A percentile compares a stretch with the other conserved stretches of the same genome.
Evolutionary conservation across 2,888 invertebrate genomes (phyloP).

Genomic region (Plagodis pulveraria): DNA sequence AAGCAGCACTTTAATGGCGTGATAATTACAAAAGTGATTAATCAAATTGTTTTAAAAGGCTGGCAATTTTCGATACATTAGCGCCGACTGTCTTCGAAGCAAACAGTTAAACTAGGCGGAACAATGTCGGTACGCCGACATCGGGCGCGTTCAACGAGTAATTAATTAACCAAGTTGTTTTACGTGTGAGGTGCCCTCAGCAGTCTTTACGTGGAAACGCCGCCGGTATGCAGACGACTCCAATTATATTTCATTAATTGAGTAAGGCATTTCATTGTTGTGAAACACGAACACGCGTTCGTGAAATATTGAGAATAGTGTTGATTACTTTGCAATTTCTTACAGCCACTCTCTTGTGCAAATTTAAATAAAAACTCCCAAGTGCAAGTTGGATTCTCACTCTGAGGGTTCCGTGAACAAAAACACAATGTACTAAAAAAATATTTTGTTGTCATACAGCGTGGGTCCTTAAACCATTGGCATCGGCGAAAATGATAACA

Average conservation of each 20-base stretch:
- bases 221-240: conserved; percentile 42
- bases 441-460: too few species aligned
- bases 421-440: too few species aligned
- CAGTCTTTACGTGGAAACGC: conserved; percentile 38
- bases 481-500: too few species aligned
- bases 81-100: conserved; percentile 38
- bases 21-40: conserved; percentile 46
- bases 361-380: too few species aligned
- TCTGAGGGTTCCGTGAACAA: too few species aligned
- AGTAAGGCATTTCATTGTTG: conserved; percentile 40
- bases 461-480: too few species aligned
- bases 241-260: conserved; percentile 47
- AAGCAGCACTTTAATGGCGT: not conserved
- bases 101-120: conserved; percentile 54
- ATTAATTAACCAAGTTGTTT: conserved; percentile 57
- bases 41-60: conserved; percentile 50
- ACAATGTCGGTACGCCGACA: conserved; percentile 44
- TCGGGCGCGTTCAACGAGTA: conserved; percentile 35
- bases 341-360: not conserved
- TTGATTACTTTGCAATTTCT: conserved; percentile 24
- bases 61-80: conserved; percentile 53
- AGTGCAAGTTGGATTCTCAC: too few species aligned
- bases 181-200: conserved; percentile 16
- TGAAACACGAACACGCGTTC: conserved; percentile 40
- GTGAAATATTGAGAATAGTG: conserved; percentile 26